Conservation (phyloP, 2,113 vertebrate genomes). For the Tragelaphus scriptus region DNA sequence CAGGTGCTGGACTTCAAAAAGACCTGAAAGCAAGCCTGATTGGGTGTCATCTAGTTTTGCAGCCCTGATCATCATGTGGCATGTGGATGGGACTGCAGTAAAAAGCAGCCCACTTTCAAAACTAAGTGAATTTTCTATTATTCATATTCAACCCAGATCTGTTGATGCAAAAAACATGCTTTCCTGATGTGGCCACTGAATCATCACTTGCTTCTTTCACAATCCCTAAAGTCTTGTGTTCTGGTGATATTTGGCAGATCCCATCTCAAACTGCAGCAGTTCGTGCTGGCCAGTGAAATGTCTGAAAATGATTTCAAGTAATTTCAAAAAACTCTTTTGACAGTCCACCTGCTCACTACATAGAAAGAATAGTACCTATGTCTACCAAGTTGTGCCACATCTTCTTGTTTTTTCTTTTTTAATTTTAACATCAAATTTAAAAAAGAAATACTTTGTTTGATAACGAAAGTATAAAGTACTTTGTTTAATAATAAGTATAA, state of each 20-base stretch:
- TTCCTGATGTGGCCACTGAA: background rate
- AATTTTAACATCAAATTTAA: background rate
- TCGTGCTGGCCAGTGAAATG: background rate
- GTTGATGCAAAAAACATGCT: slow-evolving; percentile 39
- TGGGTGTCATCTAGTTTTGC: background rate
- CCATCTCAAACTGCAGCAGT: background rate
- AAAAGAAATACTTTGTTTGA: background rate
- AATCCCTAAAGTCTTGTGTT: background rate
- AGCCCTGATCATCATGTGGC: background rate
- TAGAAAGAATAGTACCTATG: background rate
- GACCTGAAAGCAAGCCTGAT: background rate
- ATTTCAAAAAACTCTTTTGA: background rate
- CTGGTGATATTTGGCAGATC: background rate
- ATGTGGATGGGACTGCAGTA: background rate
- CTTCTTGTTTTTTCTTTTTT: background rate
- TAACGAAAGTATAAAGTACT: background rate
- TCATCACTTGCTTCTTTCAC: slow-evolving; percentile 2
- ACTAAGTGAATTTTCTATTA: background rate
- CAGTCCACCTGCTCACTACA: background rate
- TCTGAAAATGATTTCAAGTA: background rate
- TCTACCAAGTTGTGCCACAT: background rate
- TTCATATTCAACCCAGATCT: background rate
- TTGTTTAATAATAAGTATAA: background rate
- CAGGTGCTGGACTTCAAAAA: background rate
- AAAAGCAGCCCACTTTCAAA: background rate